Conservation (phyloP, 2,888 invertebrate genomes). For the Branchipolynoe longqiensis region DNA sequence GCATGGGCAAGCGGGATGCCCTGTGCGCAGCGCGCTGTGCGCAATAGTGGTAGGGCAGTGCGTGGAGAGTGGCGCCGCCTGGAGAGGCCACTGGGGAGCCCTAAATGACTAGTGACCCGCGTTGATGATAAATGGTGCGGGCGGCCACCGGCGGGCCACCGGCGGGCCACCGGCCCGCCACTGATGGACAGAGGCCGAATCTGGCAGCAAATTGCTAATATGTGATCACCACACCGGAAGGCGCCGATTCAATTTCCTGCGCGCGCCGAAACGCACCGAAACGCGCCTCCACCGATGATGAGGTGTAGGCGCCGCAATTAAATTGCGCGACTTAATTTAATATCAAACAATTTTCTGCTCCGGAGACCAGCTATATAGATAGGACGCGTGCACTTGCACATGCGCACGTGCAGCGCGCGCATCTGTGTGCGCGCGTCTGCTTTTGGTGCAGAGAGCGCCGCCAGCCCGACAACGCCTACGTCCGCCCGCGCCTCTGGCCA, state of each 20-base stretch:
- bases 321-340: conserved; percentile 47
- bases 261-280: neutral
- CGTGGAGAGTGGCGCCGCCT: neutral
- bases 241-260: conserved; percentile 29
- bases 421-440: neutral
- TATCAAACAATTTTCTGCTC: conserved; percentile 36
- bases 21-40: too few species aligned
- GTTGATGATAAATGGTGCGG: conserved; percentile 3
- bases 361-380: neutral
- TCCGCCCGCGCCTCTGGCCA: neutral
- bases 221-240: conserved; percentile 43
- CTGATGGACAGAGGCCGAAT: neutral
- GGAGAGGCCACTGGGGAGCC: conserved; percentile 10
- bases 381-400: neutral
- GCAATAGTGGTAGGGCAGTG: too few species aligned
- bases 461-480: neutral
- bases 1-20: too few species aligned
- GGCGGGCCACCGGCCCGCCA: too few species aligned
- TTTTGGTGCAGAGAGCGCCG: neutral
- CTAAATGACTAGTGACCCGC: conserved; percentile 34
- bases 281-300: conserved; percentile 8
- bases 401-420: too few species aligned
- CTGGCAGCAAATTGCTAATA: conserved; percentile 16
- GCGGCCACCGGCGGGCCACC: too few species aligned
- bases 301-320: conserved; percentile 45